A percentile compares a stretch with the other conserved stretches of the same genome.
These are phyloP conservation scores for Stegodyphus mimosarum DNA, from an alignment of 1,140 invertebrate genomes.

Conservation along the genomic window DNA sequence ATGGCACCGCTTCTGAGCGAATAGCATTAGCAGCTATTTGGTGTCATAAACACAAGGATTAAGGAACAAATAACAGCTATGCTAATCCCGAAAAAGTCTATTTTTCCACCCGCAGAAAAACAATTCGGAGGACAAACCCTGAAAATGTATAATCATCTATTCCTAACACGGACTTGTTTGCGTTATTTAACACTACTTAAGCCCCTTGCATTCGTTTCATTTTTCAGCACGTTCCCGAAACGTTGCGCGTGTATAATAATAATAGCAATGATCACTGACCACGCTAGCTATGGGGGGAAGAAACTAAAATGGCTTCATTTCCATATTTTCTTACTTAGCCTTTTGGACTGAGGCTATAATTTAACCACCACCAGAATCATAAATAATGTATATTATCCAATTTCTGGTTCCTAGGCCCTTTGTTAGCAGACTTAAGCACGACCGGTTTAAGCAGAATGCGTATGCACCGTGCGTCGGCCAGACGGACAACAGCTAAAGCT, in stretches of 20 bases:
- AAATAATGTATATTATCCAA: constrained; percentile 56
- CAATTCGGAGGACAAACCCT: not conserved
- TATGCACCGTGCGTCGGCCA: constrained; percentile 28
- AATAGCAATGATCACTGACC: constrained; percentile 40
- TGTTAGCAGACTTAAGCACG: not conserved
- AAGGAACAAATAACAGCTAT: constrained; percentile 44
- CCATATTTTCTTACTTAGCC: constrained; percentile 55
- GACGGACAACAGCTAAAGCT: constrained; percentile 5
- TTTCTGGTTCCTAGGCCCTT: constrained; percentile 9
- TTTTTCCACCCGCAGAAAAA: not conserved
- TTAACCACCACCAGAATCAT: constrained; percentile 43
- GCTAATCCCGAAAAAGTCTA: constrained; percentile 6
- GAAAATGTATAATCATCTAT: constrained; percentile 29
- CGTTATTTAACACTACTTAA: constrained; percentile 36
- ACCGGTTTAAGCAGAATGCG: constrained; percentile 26
- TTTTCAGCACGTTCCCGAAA: not conserved
- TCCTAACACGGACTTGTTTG: constrained; percentile 34
- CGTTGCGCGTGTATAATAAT: constrained; percentile 24
- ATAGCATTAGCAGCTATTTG: constrained; percentile 52
- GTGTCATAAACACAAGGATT: constrained; percentile 49
- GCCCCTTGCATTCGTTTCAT: not conserved
- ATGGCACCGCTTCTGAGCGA: constrained; percentile 17
- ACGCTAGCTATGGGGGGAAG: constrained; percentile 20
- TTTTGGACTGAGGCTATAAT: constrained; percentile 32
- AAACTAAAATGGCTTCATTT: constrained; percentile 21